phyloP scores from a whole-genome alignment of 2,888 invertebrate genomes.

The Synergus laeviventris region DNA sequence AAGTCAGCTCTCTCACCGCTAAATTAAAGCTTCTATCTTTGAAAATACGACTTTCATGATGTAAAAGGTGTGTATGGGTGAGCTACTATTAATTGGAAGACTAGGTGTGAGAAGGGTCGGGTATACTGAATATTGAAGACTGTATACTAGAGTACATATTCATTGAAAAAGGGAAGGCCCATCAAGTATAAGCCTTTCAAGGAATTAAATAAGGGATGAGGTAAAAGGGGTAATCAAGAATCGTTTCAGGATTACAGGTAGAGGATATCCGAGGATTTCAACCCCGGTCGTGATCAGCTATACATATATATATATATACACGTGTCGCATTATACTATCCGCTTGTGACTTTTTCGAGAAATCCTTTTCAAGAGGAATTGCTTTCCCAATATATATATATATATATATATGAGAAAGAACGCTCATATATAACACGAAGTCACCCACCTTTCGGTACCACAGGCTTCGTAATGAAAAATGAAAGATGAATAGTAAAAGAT shows the following conservation, averaged over 20 bases:
- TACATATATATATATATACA: conserved; percentile 5
- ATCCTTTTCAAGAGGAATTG: not conserved
- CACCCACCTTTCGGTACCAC: not conserved
- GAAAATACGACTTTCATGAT: conserved; percentile 50
- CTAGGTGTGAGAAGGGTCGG: conserved; percentile 2
- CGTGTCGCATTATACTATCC: not conserved
- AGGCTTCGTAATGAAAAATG: not conserved
- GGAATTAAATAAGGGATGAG: conserved; percentile 36
- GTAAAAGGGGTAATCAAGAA: conserved; percentile 51
- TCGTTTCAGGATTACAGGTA: conserved; percentile 50
- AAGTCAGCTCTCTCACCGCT: conserved; percentile 49
- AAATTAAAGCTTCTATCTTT: conserved; percentile 60
- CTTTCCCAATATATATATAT: not conserved
- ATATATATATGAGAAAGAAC: not conserved
- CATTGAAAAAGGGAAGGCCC: conserved; percentile 46
- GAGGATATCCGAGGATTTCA: conserved; percentile 5
- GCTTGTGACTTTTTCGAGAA: not conserved
- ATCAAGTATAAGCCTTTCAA: conserved; percentile 43
- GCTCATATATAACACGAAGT: not conserved
- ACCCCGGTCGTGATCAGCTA: conserved; percentile 8
- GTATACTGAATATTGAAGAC: not conserved
- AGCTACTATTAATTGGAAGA: conserved; percentile 41
- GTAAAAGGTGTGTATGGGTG: conserved; percentile 41
- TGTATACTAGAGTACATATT: not conserved
- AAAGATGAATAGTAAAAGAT: too few species aligned